These are phyloP conservation scores for Xestoiulus laeticollis DNA, from an alignment of 2,888 invertebrate species.

Conservation along the genomic window DNA sequence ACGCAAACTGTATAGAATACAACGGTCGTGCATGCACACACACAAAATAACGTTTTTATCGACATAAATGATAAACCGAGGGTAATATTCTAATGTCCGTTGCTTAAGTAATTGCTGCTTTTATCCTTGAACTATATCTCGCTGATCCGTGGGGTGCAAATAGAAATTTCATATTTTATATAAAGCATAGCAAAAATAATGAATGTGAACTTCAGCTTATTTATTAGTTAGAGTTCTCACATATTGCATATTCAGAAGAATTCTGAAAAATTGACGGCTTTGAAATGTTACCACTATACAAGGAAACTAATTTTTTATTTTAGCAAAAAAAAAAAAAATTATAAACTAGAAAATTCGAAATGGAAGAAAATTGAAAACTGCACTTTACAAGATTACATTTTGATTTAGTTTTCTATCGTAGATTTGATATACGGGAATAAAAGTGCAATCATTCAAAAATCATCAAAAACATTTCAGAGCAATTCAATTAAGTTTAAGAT, in stretches of 20 bases:
- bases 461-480: no score
- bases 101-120: neutral
- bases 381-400: no score
- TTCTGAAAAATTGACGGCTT: no score
- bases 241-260: neutral
- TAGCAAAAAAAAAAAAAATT: no score
- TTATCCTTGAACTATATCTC: neutral
- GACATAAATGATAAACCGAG: neutral
- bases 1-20: neutral
- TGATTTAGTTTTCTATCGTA: no score
- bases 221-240: neutral
- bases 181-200: neutral
- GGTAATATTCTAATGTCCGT: constrained; percentile 21
- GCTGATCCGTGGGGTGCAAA: neutral
- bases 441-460: no score
- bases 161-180: neutral
- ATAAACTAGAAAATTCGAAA: no score
- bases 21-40: neutral
- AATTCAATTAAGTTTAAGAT: no score
- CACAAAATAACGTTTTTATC: neutral
- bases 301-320: no score
- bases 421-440: no score
- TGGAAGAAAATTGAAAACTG: no score
- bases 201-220: neutral
- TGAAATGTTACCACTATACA: no score